phyloP scores from a whole-genome alignment of 30 jellyfish, hydroid and myxozoan genomes.

The Pelagia noctiluca region DNA sequence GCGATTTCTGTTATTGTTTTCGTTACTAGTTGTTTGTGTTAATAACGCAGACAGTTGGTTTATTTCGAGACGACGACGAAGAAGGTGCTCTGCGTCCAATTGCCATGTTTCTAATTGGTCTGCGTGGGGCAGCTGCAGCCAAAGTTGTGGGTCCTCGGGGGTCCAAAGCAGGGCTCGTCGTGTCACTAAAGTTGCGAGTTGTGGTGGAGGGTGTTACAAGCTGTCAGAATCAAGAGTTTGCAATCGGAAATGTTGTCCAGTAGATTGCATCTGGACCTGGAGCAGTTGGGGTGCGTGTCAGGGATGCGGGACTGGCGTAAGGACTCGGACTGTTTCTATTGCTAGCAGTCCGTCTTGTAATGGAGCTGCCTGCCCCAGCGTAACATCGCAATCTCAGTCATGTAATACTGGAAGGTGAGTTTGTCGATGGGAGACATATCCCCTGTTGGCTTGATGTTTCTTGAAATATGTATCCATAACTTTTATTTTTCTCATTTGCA shows the following conservation, averaged over 20 bases:
- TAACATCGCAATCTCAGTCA: background rate
- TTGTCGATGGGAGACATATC: background rate
- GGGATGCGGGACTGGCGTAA: slow-evolving; percentile 83
- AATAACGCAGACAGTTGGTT: slow-evolving; percentile 29
- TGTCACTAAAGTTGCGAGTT: slow-evolving; percentile 11
- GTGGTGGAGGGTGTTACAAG: slow-evolving; percentile 71
- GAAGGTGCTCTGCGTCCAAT: slow-evolving; percentile 27
- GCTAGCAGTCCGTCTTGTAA: slow-evolving; percentile 27
- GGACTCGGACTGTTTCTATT: slow-evolving; percentile 24
- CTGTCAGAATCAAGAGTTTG: slow-evolving; percentile 58
- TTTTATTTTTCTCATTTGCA: too few relatives aligned
- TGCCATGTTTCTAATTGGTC: slow-evolving; percentile 47
- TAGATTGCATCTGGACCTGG: slow-evolving; percentile 64
- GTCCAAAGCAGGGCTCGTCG: slow-evolving; percentile 10
- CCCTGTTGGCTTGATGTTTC: too few relatives aligned
- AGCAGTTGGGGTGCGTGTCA: slow-evolving; percentile 79
- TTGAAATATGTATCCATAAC: too few relatives aligned
- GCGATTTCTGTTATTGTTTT: slow-evolving; percentile 6
- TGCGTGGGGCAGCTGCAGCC: slow-evolving; percentile 25
- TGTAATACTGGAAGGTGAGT: slow-evolving; percentile 69
- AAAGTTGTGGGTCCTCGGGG: slow-evolving; percentile 40
- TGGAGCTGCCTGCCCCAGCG: slow-evolving; percentile 59
- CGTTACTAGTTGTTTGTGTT: background rate
- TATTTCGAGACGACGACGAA: slow-evolving; percentile 29
- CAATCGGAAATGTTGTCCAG: slow-evolving; percentile 85